These are phyloP conservation scores for Hippocampus abdominalis DNA, from an alignment of 2,113 vertebrate species.

Conservation along the genomic window DNA sequence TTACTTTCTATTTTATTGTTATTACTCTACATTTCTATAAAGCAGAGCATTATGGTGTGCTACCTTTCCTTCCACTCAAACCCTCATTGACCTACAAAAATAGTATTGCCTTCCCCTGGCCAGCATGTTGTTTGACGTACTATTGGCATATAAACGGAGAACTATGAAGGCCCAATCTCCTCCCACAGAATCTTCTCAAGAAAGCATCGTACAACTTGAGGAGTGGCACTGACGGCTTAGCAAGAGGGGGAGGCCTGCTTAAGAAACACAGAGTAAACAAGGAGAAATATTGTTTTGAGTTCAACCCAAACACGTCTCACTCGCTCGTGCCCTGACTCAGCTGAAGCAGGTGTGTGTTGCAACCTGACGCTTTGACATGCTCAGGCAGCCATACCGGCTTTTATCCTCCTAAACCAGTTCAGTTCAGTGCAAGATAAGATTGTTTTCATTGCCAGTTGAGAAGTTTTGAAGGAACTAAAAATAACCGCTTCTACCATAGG, in stretches of 20 bases:
- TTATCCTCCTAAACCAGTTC: neutral
- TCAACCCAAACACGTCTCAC: constrained; percentile 24
- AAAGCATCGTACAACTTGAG: constrained; percentile 14
- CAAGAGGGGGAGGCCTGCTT: neutral
- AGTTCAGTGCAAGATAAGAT: neutral
- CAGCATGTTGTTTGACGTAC: constrained; percentile 13
- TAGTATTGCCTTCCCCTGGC: constrained; percentile 29
- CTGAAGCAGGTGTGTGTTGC: constrained; percentile 57
- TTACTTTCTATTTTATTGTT: neutral
- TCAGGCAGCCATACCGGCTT: constrained; percentile 35
- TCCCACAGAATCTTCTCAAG: constrained; percentile 19
- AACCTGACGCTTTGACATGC: constrained; percentile 40
- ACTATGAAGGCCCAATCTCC: constrained; percentile 16
- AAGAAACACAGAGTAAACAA: constrained; percentile 13
- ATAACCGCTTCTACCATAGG: neutral
- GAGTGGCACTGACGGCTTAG: constrained; percentile 25
- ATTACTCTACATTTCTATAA: neutral
- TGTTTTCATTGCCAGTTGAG: constrained; percentile 25
- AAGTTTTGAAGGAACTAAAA: constrained; percentile 10
- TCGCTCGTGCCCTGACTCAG: constrained; percentile 42
- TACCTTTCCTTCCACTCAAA: neutral
- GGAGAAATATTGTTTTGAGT: constrained; percentile 22
- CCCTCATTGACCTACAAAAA: constrained; percentile 34
- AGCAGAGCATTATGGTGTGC: neutral
- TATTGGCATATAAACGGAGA: constrained; percentile 38